Evolutionary conservation across 2,797 vertebrate species (phyloP).

Genomic region (Xiphophorus birchmanni): DNA sequence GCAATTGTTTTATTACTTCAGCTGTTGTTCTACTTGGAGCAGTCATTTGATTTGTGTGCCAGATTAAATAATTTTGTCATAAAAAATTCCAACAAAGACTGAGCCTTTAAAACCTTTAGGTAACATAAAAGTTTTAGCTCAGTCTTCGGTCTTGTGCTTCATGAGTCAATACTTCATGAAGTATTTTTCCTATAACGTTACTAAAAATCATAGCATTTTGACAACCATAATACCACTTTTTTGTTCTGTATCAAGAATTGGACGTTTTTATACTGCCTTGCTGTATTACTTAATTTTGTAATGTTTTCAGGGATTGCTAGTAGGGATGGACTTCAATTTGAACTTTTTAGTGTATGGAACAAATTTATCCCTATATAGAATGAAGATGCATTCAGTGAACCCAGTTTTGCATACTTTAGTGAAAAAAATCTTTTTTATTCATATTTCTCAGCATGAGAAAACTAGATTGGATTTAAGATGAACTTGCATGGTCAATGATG

Average conservation of each 20-base stretch:
- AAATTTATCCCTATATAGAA: too few species aligned
- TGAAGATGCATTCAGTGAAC: background rate
- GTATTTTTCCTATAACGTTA: background rate
- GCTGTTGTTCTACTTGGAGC: background rate
- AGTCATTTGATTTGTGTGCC: background rate
- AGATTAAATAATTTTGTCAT: background rate
- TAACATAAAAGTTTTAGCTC: background rate
- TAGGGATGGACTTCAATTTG: background rate
- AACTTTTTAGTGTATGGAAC: background rate
- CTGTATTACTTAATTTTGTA: background rate
- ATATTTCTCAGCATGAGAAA: background rate
- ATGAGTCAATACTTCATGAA: background rate
- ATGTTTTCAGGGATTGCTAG: background rate
- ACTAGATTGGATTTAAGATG: background rate
- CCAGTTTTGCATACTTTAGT: background rate
- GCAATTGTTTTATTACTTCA: slow-evolving; percentile 36
- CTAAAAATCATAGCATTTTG: background rate
- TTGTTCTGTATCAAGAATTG: background rate
- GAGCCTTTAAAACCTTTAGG: background rate
- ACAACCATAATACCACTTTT: background rate
- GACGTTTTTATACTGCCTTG: too few species aligned
- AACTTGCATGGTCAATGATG: background rate
- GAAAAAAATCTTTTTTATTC: background rate
- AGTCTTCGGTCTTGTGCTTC: background rate
- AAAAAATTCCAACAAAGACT: background rate